Evolutionary conservation across 2,113 vertebrate species (phyloP).

Genomic region (Planiliza haematocheilus): DNA sequence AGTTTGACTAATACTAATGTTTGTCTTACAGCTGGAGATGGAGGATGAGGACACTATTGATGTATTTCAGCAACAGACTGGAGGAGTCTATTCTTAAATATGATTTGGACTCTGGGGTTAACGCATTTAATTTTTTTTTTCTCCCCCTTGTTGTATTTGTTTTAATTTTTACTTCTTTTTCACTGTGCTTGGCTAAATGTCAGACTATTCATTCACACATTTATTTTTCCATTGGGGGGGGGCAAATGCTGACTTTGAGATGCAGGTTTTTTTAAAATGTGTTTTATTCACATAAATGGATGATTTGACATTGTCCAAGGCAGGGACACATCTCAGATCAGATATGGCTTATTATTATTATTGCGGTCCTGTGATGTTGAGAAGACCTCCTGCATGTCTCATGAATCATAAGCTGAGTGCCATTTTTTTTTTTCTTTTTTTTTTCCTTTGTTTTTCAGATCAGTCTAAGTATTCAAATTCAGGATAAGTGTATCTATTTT

Average conservation of each 20-base stretch:
- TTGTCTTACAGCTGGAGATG: constrained; percentile 82
- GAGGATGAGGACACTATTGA: constrained; percentile 87
- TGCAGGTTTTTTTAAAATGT: constrained; percentile 41
- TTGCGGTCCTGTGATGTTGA: constrained; percentile 15
- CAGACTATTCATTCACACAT: constrained; percentile 30
- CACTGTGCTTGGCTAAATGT: constrained; percentile 41
- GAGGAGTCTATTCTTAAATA: constrained; percentile 74
- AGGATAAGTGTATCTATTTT: constrained; percentile 37
- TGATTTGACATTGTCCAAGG: constrained; percentile 45
- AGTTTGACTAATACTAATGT: not conserved
- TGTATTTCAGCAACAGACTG: constrained; percentile 86
- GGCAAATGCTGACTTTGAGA: constrained; percentile 42
- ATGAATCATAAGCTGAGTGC: constrained; percentile 35
- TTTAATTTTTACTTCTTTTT: constrained; percentile 27
- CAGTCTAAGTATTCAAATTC: constrained; percentile 50
- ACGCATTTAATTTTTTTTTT: constrained; percentile 42
- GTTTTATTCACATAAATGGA: constrained; percentile 40
- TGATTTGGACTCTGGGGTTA: constrained; percentile 53
- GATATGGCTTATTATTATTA: constrained; percentile 24
- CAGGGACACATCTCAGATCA: constrained; percentile 35
- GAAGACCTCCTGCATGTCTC: constrained; percentile 44
- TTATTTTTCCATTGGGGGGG: constrained; percentile 6
- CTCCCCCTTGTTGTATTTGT: constrained; percentile 51
- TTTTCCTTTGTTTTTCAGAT: too few species aligned
- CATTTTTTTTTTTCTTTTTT: not conserved